Percentiles rank a stretch among this genome's conserved stretches.
Conservation (phyloP, 2,888 invertebrate genomes). For the Agrypnus murinus region DNA sequence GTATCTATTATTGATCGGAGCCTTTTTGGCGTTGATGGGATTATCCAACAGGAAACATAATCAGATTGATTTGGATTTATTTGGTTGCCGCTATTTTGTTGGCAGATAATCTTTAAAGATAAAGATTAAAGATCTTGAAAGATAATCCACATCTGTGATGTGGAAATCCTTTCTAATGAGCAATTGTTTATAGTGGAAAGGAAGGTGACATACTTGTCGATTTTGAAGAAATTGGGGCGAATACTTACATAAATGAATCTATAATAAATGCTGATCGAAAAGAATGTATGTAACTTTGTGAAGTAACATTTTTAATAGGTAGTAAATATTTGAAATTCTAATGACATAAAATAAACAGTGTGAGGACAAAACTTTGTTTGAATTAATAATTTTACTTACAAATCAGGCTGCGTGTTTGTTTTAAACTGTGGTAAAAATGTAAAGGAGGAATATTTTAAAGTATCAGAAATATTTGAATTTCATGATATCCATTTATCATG, state of each 20-base stretch:
- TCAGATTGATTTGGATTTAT: not conserved
- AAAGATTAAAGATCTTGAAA: slow-evolving; percentile 3
- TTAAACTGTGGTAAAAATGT: slow-evolving; percentile 3
- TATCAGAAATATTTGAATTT: slow-evolving; percentile 16
- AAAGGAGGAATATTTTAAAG: slow-evolving; percentile 15
- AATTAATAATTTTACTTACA: slow-evolving; percentile 2
- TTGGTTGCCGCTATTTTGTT: not conserved
- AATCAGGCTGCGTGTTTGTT: slow-evolving; percentile 17
- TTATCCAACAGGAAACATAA: slow-evolving; percentile 1
- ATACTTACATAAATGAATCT: no score
- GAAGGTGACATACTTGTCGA: no score
- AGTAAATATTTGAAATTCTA: slow-evolving; percentile 7
- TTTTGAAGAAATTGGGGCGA: no score
- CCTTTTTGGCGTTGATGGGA: slow-evolving; percentile 6
- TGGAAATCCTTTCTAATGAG: no score
- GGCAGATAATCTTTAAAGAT: not conserved
- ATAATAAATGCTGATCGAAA: not conserved
- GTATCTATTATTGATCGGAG: slow-evolving; percentile 6
- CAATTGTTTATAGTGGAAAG: no score
- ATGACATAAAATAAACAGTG: slow-evolving; percentile 12
- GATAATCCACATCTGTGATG: no score
- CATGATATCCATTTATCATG: slow-evolving; percentile 11
- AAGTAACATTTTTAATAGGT: no score
- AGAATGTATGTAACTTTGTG: not conserved
- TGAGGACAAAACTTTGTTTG: not conserved